Conservation (phyloP, 2,113 vertebrate species). For the Laticauda laticaudata region DNA sequence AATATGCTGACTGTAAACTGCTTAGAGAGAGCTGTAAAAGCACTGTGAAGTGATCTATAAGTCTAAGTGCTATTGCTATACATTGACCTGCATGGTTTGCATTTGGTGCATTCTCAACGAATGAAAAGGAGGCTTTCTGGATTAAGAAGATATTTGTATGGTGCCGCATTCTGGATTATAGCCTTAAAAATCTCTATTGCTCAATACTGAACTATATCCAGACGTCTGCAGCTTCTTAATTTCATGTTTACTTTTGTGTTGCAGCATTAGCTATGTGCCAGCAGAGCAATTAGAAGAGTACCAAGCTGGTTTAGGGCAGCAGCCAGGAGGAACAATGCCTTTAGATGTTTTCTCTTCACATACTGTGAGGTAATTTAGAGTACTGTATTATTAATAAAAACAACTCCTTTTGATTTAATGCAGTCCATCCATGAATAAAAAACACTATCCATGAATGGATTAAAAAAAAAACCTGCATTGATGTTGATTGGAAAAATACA, state of each 20-base stretch:
- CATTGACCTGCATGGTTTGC: neutral
- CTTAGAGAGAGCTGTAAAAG: too few species aligned
- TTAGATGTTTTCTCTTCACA: constrained; percentile 66
- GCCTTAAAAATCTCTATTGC: neutral
- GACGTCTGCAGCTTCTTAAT: constrained; percentile 7
- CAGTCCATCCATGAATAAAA: neutral
- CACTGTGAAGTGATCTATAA: too few species aligned
- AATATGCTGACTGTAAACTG: too few species aligned
- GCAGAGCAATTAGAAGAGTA: constrained; percentile 90
- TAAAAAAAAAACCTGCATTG: neutral
- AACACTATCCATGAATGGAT: neutral
- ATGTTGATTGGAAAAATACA: neutral
- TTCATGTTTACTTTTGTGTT: constrained; percentile 60
- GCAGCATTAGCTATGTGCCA: constrained; percentile 91
- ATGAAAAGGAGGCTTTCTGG: neutral
- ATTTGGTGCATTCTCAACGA: neutral
- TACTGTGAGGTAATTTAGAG: constrained; percentile 64
- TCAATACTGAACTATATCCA: neutral
- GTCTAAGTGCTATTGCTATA: too few species aligned
- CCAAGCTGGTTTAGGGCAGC: constrained; percentile 73
- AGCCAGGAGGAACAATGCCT: constrained; percentile 64
- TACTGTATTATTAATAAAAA: neutral
- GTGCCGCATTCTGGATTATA: neutral
- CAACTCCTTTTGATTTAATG: neutral
- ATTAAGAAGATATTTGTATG: neutral